Base-by-base conservation (phyloP, 2,113 vertebrate species). In the Bubo scandiacus region DNA sequence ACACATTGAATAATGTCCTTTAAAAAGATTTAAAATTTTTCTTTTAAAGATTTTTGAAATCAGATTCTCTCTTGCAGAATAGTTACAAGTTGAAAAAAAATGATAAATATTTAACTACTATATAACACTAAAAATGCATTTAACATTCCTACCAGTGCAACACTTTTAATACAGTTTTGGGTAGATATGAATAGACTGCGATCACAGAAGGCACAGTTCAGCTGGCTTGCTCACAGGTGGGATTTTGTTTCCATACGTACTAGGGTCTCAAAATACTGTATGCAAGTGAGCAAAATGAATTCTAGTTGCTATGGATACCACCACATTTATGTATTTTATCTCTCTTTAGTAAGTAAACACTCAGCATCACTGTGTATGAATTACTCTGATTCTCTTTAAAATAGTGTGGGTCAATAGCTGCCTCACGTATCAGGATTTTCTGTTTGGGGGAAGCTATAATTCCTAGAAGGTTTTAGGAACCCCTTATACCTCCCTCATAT, bases 201-300 rank as follows among this genome's bases (percentile, higher is more conserved):
- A 72, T 89, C 94, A 96, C 84, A 95, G 54, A 92, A 97, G 40
- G 84, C 94, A 77, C 78, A 58, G 42, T 58, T 89, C 73, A 87
- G 86, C 62, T 85, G 51, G 42, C 59, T 82, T 82, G 59, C 43
- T 95, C 62, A 88, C 55, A 89, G 55, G 71, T 70, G 47, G 54
- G 52, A 88, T 77, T 82, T 84, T 54, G 87, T 92, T 96, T 89
- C 89, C 84, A 80, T 36, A 82, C 52, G 68, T 21, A 89, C 34
- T 30, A 87, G 54, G 5, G 52, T 75, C 63, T 58, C 81, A 82
- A 93, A 96, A 91, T 51, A 85, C 58, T 79, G 36, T 5, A 54
- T 10, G 5, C 16, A 85, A 92, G 12, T n/a, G 12, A 91, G 55
- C 59, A 94, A 91, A 92, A 68, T 40, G 0, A 81, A 43, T 82